Conservation (phyloP, 1,140 invertebrate genomes). For the Ostrea denselamellosa region DNA sequence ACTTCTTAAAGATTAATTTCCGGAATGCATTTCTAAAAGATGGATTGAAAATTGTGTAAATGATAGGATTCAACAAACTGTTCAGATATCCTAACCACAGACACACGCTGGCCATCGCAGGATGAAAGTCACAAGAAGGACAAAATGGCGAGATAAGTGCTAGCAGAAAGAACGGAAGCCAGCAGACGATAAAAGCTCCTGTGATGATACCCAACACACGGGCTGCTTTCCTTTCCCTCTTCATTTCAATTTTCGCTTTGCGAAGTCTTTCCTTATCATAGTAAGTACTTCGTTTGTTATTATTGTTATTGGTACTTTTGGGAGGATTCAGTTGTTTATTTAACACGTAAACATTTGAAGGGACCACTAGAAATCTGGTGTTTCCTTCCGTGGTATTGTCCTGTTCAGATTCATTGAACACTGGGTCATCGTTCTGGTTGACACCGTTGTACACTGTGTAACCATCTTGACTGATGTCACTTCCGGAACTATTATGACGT, state of each 20-base stretch:
- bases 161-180: constrained; percentile 79
- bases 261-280: constrained; percentile 66
- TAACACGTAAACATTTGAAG: constrained; percentile 53
- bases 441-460: constrained; percentile 66
- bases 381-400: constrained; percentile 49
- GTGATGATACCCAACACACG: constrained; percentile 80
- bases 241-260: constrained; percentile 78
- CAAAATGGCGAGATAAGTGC: constrained; percentile 75
- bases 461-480: constrained; percentile 71
- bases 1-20: constrained; percentile 62
- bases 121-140: constrained; percentile 70
- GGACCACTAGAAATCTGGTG: constrained; percentile 55
- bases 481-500: constrained; percentile 65
- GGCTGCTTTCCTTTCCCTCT: constrained; percentile 80
- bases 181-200: constrained; percentile 77
- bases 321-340: constrained; percentile 56
- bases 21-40: constrained; percentile 77
- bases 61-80: constrained; percentile 77
- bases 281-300: constrained; percentile 62
- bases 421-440: constrained; percentile 34
- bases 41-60: constrained; percentile 79
- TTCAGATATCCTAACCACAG: constrained; percentile 79
- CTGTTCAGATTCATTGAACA: constrained; percentile 46
- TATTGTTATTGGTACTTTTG: constrained; percentile 59
- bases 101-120: constrained; percentile 73